Percentiles rank a stretch among this genome's conserved stretches.
Evolutionary conservation across 2,113 vertebrate genomes (phyloP).

Genomic region (Rhabdomys dilectus): DNA sequence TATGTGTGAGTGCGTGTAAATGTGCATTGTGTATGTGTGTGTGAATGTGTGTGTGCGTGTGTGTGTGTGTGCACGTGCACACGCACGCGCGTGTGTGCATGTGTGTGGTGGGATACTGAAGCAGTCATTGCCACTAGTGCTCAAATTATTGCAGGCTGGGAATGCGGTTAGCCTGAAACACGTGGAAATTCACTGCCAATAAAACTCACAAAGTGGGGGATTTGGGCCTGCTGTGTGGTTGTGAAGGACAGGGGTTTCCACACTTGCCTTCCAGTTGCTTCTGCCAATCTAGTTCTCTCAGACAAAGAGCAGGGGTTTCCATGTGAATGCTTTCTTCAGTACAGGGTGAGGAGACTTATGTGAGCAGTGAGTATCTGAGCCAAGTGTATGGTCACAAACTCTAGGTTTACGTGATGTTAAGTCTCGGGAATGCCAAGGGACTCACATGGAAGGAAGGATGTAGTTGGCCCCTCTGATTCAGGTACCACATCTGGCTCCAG

Average conservation of each 20-base stretch:
- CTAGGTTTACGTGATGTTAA: background rate
- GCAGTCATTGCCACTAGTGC: background rate
- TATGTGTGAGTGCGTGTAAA: background rate
- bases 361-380: background rate
- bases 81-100: background rate
- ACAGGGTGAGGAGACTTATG: background rate
- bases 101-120: background rate
- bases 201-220: slow-evolving; percentile 1
- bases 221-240: background rate
- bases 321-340: background rate
- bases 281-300: background rate
- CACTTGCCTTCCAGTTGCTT: background rate
- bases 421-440: background rate
- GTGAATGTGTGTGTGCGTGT: background rate
- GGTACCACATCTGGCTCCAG: background rate
- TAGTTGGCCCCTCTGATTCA: rapidly evolving
- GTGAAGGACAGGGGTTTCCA: background rate
- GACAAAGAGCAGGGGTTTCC: background rate
- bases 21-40: background rate
- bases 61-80: background rate
- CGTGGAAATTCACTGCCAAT: background rate
- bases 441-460: background rate
- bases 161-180: slow-evolving; percentile 33
- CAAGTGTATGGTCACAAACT: rapidly evolving
- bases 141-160: slow-evolving; percentile 30